A percentile compares a stretch with the other conserved stretches of the same genome.
These are phyloP conservation scores for Oxytorus armatus DNA, from an alignment of 2,888 invertebrate species.

Conservation along the genomic window DNA sequence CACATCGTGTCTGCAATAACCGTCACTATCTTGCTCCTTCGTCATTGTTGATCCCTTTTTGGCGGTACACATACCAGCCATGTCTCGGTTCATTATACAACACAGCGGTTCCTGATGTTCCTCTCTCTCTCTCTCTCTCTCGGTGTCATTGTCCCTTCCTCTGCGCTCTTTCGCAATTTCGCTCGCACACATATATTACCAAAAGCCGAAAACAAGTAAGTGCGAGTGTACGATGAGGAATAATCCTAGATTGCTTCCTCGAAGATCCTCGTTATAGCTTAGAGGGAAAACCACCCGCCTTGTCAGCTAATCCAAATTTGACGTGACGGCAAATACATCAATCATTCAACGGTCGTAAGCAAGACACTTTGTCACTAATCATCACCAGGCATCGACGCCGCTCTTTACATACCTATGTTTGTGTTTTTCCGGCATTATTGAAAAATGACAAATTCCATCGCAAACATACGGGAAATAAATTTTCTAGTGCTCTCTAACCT, in stretches of 20 bases:
- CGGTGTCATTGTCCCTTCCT: constrained; percentile 34
- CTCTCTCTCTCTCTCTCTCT: constrained; percentile 15
- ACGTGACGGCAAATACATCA: constrained; percentile 73
- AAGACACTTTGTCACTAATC: constrained; percentile 71
- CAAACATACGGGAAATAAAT: too few species aligned
- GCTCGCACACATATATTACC: constrained; percentile 46
- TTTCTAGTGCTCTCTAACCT: too few species aligned
- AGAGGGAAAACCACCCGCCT: constrained; percentile 41
- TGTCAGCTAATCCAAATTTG: constrained; percentile 72
- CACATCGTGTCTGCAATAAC: constrained; percentile 1
- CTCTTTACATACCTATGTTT: background rate
- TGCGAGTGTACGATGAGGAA: constrained; percentile 53
- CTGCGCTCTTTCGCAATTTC: constrained; percentile 21
- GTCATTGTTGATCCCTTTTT: constrained; percentile 53
- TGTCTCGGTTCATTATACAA: constrained; percentile 61
- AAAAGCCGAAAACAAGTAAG: constrained; percentile 57
- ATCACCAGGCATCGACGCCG: constrained; percentile 59
- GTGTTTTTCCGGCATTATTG: background rate
- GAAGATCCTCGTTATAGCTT: constrained; percentile 62
- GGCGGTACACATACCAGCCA: constrained; percentile 36
- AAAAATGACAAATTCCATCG: too few species aligned
- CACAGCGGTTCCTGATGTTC: constrained; percentile 44
- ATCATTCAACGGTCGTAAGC: constrained; percentile 22
- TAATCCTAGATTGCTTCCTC: constrained; percentile 59
- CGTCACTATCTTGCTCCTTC: constrained; percentile 44